Evolutionary conservation across 2,888 invertebrate genomes (phyloP).

Genomic region (Drosophila hamatofila): DNA sequence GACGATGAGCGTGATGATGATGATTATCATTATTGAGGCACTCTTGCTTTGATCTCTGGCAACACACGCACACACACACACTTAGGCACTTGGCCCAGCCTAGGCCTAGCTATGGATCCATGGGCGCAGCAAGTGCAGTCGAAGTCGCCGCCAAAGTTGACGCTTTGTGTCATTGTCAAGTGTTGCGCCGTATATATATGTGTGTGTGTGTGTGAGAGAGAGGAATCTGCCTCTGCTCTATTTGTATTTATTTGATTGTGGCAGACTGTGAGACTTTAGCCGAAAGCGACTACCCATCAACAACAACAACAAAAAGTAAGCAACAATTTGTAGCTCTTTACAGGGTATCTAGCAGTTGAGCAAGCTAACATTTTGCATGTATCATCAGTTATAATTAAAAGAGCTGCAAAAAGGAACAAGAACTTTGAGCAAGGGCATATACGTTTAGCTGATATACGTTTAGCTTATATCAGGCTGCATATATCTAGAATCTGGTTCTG

Average conservation of each 20-base stretch:
- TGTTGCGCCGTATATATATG: constrained; percentile 61
- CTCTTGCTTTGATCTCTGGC: constrained; percentile 76
- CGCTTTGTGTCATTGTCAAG: constrained; percentile 78
- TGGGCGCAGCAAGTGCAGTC: constrained; percentile 75
- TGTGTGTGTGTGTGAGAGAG: constrained; percentile 41
- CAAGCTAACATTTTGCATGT: neutral
- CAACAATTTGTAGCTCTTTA: neutral
- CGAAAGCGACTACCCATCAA: neutral
- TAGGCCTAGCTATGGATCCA: constrained; percentile 12
- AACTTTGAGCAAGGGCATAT: too few species aligned
- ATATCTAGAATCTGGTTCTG: constrained; percentile 50
- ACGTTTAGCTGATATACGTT: too few species aligned
- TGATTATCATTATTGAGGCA: constrained; percentile 80
- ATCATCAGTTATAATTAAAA: neutral
- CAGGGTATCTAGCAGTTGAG: neutral
- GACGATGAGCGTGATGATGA: constrained; percentile 52
- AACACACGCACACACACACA: constrained; percentile 12
- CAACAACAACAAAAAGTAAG: neutral
- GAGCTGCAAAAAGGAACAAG: neutral
- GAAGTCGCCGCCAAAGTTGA: constrained; percentile 72
- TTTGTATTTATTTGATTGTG: constrained; percentile 69
- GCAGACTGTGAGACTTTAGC: constrained; percentile 55
- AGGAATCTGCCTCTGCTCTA: constrained; percentile 55
- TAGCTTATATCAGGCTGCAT: too few species aligned
- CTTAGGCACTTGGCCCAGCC: constrained; percentile 9